These are phyloP conservation scores for Ornithoptera priamus DNA, from an alignment of 2,888 invertebrate genomes.

Conservation along the genomic window DNA sequence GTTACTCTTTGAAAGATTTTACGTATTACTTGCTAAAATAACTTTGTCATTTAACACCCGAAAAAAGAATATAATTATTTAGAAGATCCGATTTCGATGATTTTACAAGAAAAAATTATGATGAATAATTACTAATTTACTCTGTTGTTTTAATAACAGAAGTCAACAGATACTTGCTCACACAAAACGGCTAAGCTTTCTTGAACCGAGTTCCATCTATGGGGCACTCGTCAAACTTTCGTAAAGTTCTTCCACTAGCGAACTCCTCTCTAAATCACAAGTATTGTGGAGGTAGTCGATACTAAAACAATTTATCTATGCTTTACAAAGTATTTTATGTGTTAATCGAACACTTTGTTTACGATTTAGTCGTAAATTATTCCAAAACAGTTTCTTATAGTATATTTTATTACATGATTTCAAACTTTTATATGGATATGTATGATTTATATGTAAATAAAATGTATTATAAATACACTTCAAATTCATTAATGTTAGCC, in stretches of 20 bases:
- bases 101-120: neutral
- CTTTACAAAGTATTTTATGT: conserved; percentile 5
- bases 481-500: too few relatives aligned
- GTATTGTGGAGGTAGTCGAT: conserved; percentile 21
- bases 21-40: neutral
- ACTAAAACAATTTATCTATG: conserved; percentile 19
- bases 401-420: neutral
- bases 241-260: conserved; percentile 41
- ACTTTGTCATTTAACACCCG: neutral
- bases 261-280: conserved; percentile 32
- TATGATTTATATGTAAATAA: too few relatives aligned
- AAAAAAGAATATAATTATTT: neutral
- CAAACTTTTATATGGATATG: too few relatives aligned
- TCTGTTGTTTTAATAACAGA: too few relatives aligned
- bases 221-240: conserved; percentile 47
- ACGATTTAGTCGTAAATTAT: neutral
- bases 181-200: conserved; percentile 32
- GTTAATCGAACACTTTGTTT: neutral
- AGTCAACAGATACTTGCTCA: conserved; percentile 13
- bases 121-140: too few relatives aligned
- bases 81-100: neutral
- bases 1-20: neutral
- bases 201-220: conserved; percentile 41
- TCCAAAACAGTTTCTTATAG: neutral
- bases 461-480: too few relatives aligned